Evolutionary conservation across 2,888 invertebrate genomes (phyloP).

Genomic region (Ctena decussata): DNA sequence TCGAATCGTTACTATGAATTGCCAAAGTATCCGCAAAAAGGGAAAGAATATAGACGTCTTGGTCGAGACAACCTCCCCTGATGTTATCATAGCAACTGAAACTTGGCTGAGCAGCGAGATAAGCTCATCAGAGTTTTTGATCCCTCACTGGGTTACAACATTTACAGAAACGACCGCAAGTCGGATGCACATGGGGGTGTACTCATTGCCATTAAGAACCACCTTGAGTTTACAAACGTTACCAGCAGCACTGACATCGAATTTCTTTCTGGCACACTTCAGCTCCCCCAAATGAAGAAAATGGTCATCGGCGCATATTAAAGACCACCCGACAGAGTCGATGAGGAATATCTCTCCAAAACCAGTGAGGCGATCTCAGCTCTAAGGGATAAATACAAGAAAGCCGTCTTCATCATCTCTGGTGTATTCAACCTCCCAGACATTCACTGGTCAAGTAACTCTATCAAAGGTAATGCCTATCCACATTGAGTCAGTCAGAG

Average conservation of each 20-base stretch:
- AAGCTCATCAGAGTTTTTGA: neutral
- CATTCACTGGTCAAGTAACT: neutral
- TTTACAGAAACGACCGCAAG: neutral
- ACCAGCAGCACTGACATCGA: neutral
- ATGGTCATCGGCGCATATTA: neutral
- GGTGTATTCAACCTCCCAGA: constrained; percentile 13
- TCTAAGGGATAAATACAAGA: neutral
- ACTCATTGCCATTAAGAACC: neutral
- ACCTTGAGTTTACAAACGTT: neutral
- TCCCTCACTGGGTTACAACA: neutral
- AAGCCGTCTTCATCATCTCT: neutral
- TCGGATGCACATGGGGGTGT: neutral
- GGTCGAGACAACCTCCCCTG: neutral
- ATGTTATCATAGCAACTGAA: neutral
- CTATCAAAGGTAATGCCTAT: neutral
- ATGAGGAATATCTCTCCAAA: neutral
- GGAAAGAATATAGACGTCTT: neutral
- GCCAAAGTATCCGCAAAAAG: neutral
- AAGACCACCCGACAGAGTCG: neutral
- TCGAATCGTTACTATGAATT: neutral
- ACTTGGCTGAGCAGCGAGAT: neutral
- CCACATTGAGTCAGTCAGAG: constrained; percentile 12
- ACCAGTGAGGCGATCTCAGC: neutral
- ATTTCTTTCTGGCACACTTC: neutral
- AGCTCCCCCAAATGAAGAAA: neutral